A percentile compares a stretch with the other conserved stretches of the same genome.
Evolutionary conservation across 2,888 invertebrate species (phyloP).

Genomic region (Malthinus flaveolus): DNA sequence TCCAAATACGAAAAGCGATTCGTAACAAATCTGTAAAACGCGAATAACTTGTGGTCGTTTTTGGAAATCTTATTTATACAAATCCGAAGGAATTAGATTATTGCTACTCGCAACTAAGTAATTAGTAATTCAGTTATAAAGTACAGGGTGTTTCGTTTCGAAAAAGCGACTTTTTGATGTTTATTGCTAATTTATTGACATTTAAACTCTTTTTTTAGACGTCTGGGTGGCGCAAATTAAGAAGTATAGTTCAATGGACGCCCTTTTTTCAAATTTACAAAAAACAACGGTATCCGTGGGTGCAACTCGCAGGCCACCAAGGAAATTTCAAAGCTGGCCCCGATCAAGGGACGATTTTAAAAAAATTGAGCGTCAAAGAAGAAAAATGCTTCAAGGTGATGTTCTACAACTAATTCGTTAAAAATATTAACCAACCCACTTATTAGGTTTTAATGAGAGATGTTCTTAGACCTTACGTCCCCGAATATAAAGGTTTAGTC

Average conservation of each 20-base stretch:
- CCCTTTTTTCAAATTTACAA: conserved; percentile 97
- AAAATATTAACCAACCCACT: not conserved
- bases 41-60: no score
- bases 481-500: conserved; percentile 89
- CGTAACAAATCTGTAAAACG: no score
- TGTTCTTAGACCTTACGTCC: conserved; percentile 84
- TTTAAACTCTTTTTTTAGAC: conserved; percentile 63
- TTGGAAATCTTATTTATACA: no score
- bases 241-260: conserved; percentile 95
- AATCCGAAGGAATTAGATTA: no score
- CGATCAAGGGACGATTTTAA: conserved; percentile 91
- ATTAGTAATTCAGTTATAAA: no score
- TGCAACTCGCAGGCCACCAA: conserved; percentile 93
- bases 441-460: conserved; percentile 78
- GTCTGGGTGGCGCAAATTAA: conserved; percentile 91
- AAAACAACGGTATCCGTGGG: conserved; percentile 94
- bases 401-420: not conserved
- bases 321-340: conserved; percentile 94
- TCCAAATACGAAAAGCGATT: no score
- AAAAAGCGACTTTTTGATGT: no score
- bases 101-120: no score
- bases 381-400: conserved; percentile 78
- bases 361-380: conserved; percentile 89
- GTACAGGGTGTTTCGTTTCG: no score
- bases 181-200: no score